Percentiles rank a stretch among this genome's conserved stretches.
These are phyloP conservation scores for Poecilobothrus nobilitatus DNA, from an alignment of 2,888 invertebrate genomes.

Conservation along the genomic window DNA sequence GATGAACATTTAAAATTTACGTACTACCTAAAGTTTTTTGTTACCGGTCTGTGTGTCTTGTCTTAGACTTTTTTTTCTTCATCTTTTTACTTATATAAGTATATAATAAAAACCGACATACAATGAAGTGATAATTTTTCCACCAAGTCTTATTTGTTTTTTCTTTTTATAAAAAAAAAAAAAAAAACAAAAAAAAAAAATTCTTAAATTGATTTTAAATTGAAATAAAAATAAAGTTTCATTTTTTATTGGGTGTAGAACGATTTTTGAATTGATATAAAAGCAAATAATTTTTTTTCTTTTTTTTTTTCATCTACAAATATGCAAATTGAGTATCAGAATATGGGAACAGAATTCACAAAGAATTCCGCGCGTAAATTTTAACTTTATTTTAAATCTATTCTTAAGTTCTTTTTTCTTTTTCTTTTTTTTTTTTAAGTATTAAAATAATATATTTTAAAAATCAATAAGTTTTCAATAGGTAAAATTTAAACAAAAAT, in stretches of 20 bases:
- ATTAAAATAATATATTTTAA: neutral
- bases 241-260: neutral
- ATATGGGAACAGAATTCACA: neutral
- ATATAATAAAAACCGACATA: neutral
- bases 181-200: too few relatives aligned
- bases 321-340: neutral
- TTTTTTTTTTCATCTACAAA: neutral
- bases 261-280: neutral
- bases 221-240: neutral
- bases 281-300: neutral
- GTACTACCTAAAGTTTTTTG: too few relatives aligned
- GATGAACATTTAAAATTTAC: too few relatives aligned
- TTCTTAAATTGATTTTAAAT: neutral
- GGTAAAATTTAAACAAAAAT: neutral
- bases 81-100: too few relatives aligned
- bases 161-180: too few relatives aligned
- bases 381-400: too few relatives aligned
- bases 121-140: neutral
- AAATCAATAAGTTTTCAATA: neutral
- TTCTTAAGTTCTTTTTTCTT: neutral
- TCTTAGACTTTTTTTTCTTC: too few relatives aligned
- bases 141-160: neutral
- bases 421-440: neutral
- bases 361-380: neutral
- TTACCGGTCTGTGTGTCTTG: too few relatives aligned